These are phyloP conservation scores for Brachyhypopomus gauderio DNA, from an alignment of 2,113 vertebrate genomes.

Conservation along the genomic window DNA sequence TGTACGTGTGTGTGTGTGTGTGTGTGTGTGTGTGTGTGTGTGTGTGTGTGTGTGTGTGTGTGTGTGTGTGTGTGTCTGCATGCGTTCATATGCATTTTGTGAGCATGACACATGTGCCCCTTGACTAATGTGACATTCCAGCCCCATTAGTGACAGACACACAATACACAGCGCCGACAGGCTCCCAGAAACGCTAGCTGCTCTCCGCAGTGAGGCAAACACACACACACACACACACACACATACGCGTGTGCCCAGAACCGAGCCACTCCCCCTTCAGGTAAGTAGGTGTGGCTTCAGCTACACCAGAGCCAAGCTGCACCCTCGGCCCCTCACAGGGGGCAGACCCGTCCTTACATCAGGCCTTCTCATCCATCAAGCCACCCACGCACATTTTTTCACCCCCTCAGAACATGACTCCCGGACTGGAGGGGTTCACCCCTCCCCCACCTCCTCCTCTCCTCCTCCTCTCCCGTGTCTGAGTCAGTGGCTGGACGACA, in stretches of 20 bases:
- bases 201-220: conserved; percentile 19
- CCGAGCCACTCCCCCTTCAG: neutral
- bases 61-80: conserved; percentile 1
- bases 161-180: conserved; percentile 42
- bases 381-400: conserved; percentile 46
- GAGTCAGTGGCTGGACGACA: conserved; percentile 35
- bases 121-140: conserved; percentile 57
- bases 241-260: no score
- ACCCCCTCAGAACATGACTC: conserved; percentile 49
- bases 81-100: conserved; percentile 34
- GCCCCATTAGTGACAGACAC: conserved; percentile 56
- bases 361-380: conserved; percentile 31
- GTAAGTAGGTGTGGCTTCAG: neutral
- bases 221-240: neutral
- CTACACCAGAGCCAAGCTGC: neutral
- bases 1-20: neutral
- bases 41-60: neutral
- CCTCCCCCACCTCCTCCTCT: conserved; percentile 30
- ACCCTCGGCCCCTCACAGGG: conserved; percentile 1
- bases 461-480: conserved; percentile 55
- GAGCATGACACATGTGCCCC: conserved; percentile 40
- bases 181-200: conserved; percentile 23
- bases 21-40: conserved; percentile 1
- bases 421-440: conserved; percentile 45
- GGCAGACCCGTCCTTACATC: conserved; percentile 31